Base-by-base conservation (phyloP, 1,140 invertebrate species). In the Caenorhabditis remanei region DNA sequence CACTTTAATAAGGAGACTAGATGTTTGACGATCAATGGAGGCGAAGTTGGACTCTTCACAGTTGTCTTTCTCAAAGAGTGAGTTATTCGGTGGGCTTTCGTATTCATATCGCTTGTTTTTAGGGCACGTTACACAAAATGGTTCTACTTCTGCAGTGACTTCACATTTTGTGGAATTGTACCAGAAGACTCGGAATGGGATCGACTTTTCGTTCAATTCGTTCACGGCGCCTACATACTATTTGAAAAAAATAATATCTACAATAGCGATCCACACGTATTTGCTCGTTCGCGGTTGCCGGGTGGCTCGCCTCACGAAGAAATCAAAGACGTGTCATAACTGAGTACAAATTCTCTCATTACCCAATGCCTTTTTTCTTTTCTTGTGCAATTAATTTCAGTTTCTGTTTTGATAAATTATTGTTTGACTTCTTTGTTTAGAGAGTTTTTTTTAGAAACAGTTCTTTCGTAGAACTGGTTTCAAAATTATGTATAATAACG, bases 121-220 rank as follows among this genome's bases (percentile, higher is more conserved):
- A 79, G 71, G 7, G 9, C 71, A n/a, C 13, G 24, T 46, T 79
- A 79, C 46, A 79, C 71, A 16, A 79, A 50, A 8, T 6, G n/a
- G 24, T 79, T 79, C 21, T 79, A 53, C 21, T 48, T 8, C 46
- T 11, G 1, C 46, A 24, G 7, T 19, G 13, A 9, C 6, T 2
- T 65, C 13, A 65, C 21, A 0, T 79, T 79, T 24, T 7, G 41
- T 19, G 50, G 46, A 1, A 50, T 24, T 24, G 21, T 24, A 14
- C 71, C 71, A 13, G n/a, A 53, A 21, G n/a, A 79, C 4, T 79
- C 46, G 7, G 46, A 79, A 50, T 79, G 71, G 71, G 71, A 79
- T 24, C 4, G 46, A 4, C 0, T 79, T 21, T 11, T 79, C 24
- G 71, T 79, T 79, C 71, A 79, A 50, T 79, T 50, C 5, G 40